These are phyloP conservation scores for Glareola pratincola DNA, from an alignment of 2,113 vertebrate genomes.

Conservation along the genomic window DNA sequence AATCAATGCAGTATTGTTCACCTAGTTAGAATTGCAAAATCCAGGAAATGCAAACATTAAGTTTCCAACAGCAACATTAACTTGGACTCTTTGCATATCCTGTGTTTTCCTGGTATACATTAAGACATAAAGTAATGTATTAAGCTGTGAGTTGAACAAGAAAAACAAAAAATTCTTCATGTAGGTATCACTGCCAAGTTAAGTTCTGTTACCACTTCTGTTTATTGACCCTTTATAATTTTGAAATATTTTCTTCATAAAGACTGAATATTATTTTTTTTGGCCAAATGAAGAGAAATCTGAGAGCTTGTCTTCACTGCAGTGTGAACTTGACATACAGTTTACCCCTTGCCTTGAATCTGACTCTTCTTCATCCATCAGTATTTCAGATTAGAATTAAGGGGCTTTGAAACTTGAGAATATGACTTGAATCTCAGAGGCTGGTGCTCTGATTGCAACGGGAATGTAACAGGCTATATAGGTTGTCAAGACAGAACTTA, in stretches of 20 bases:
- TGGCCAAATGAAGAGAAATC: neutral
- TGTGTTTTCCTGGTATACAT: conserved; percentile 50
- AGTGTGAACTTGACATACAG: neutral
- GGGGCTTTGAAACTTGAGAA: neutral
- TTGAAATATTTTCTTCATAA: conserved; percentile 1
- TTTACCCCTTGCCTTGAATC: neutral
- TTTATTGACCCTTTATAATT: conserved; percentile 13
- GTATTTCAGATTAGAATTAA: neutral
- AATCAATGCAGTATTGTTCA: conserved; percentile 63
- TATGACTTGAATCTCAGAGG: neutral
- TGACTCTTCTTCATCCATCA: neutral
- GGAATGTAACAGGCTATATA: neutral
- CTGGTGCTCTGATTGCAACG: neutral
- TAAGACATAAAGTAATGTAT: conserved; percentile 27
- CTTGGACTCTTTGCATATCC: conserved; percentile 47
- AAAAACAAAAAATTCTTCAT: conserved; percentile 34
- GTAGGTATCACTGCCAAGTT: neutral
- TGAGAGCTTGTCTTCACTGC: conserved; percentile 14
- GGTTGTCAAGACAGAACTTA: neutral
- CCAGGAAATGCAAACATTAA: conserved; percentile 58
- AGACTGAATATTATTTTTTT: neutral
- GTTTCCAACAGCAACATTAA: conserved; percentile 64
- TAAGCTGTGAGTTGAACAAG: conserved; percentile 42
- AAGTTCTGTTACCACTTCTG: neutral
- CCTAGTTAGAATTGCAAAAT: conserved; percentile 35